Conservation (phyloP, 2,113 vertebrate genomes). For the Gymnogyps californianus region DNA sequence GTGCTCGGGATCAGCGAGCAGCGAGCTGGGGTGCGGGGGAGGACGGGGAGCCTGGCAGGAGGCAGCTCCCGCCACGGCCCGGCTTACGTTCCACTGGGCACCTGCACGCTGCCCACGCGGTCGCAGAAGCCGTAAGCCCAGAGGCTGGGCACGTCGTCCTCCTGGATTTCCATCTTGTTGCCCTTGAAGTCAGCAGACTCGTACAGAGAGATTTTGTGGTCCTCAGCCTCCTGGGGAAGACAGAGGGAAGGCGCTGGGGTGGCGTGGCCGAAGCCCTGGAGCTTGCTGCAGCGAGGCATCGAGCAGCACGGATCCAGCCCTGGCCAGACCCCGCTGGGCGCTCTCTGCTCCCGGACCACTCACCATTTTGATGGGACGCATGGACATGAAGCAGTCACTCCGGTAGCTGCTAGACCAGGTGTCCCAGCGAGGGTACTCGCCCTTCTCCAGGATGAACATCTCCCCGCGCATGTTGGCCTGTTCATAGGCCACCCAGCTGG, state of each 20-base stretch:
- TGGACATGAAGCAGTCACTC: constrained; percentile 91
- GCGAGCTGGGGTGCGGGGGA: rapidly evolving
- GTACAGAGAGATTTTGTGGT: constrained; percentile 91
- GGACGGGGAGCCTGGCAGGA: not conserved
- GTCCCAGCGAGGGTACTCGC: constrained; percentile 96
- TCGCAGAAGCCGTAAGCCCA: constrained; percentile 93
- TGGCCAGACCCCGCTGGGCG: rapidly evolving
- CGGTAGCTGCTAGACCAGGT: constrained; percentile 96
- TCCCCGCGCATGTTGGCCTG: constrained; percentile 93
- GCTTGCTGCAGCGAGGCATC: rapidly evolving
- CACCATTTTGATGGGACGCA: constrained; percentile 92
- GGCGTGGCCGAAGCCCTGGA: rapidly evolving
- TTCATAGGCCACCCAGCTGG: constrained; percentile 92
- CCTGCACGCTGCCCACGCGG: constrained; percentile 92
- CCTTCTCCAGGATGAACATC: constrained; percentile 97
- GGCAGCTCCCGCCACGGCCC: rapidly evolving
- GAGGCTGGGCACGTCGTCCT: constrained; percentile 90
- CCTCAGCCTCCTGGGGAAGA: constrained; percentile 80
- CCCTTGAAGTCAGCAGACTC: constrained; percentile 92
- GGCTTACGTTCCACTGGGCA: constrained; percentile 88
- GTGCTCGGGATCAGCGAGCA: not conserved
- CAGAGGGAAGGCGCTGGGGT: not conserved
- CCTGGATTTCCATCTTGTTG: constrained; percentile 95
- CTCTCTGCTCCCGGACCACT: not conserved
- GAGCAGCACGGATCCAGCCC: rapidly evolving